Base-by-base conservation (phyloP, 2,113 vertebrate genomes). In the Cebidichthys violaceus region DNA sequence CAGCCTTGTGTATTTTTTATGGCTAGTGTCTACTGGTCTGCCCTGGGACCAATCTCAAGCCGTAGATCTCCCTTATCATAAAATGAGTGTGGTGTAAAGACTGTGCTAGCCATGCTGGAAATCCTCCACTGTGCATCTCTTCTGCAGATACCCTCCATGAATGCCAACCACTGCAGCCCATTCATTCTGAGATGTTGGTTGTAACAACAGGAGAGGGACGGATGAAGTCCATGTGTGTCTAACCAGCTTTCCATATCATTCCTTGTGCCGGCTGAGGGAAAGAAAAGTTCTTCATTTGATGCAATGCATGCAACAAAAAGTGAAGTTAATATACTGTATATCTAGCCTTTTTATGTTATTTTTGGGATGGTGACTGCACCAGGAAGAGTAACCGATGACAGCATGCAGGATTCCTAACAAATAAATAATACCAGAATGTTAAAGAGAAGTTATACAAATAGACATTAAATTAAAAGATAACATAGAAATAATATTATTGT, bases 1-100 rank as follows among this genome's bases (percentile, higher is more conserved):
- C 87, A 68, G 86, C 75, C 52, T 27, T 82, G 52, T 90, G 85
- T 89, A 54, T 85, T 76, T 89, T 94, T 94, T 93, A 93, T 86
- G 79, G 82, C 72, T 37, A 11, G 82, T 83, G 88, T 92, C 86
- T 89, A 45, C 75, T 61, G 54, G 27, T 77, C 61, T 83, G 82
- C 79, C 86, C 86, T 52, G 89, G 89, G 92, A 92, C 85, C 86
- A 64, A 85, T 91, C 72, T 77, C 62, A 67, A 70, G 86, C 82
- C 29, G 17, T 85, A 88, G 80, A 91, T 90, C 88, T 92, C 82
- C 57, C 61, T 89, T 82, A 91, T 88, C 91, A 84, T 88, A 87
- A 89, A 90, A 77, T 60, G 82, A 86, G 82, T 81, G 81, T 75
- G 83, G 70, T 81, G 82, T 79, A 50, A 73, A 86, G 41, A 41